Evolutionary conservation across 2,113 vertebrate genomes (phyloP).

Genomic region (Neogobius melanostomus): DNA sequence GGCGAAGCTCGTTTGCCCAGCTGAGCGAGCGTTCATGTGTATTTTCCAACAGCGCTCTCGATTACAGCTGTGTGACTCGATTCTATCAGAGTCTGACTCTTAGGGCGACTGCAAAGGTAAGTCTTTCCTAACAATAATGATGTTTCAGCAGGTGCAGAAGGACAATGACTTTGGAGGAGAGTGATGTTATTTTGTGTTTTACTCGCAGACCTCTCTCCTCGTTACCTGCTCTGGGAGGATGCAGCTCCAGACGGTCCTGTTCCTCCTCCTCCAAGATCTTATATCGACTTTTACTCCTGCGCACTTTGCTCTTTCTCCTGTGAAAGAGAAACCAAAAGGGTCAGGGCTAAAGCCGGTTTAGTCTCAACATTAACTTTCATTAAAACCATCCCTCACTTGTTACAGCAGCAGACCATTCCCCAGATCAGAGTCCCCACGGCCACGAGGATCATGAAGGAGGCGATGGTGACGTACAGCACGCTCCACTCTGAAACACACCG

Average conservation of each 20-base stretch:
- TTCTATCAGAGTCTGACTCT: too few species aligned
- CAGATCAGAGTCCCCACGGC: constrained; percentile 87
- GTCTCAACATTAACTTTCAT: too few species aligned
- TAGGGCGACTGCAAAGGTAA: too few species aligned
- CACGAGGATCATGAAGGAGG: constrained; percentile 91
- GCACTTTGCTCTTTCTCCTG: constrained; percentile 89
- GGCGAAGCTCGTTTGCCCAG: too few species aligned
- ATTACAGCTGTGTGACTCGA: too few species aligned
- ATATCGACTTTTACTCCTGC: constrained; percentile 91
- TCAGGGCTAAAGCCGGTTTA: not conserved
- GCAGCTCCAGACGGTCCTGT: constrained; percentile 89
- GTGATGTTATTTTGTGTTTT: too few species aligned
- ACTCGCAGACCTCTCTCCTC: too few species aligned
- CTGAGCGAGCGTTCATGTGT: too few species aligned
- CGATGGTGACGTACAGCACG: constrained; percentile 94
- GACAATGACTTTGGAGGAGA: not conserved
- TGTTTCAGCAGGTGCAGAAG: not conserved
- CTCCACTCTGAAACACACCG: constrained; percentile 89
- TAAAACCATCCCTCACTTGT: constrained; percentile 75
- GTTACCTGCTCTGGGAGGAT: constrained; percentile 85
- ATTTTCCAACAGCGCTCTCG: too few species aligned
- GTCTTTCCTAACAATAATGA: too few species aligned
- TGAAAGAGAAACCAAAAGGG: not conserved
- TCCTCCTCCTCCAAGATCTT: constrained; percentile 93
- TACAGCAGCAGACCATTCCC: constrained; percentile 91